Evolutionary conservation across 2,888 invertebrate species (phyloP).

Genomic region (Aplocera efformata): DNA sequence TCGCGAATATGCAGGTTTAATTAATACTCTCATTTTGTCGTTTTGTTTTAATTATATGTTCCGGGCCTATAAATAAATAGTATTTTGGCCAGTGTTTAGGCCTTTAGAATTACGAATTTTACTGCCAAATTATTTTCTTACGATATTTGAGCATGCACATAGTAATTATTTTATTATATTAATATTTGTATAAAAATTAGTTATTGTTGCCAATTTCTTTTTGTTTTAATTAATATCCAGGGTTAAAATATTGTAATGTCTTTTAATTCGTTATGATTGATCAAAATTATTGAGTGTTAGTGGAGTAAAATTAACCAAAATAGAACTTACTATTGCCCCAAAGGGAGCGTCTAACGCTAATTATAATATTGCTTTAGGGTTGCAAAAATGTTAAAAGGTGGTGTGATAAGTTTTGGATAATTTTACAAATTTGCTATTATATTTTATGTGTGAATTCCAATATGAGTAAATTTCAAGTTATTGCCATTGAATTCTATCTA

Average conservation of each 20-base stretch:
- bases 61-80: constrained; percentile 77
- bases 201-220: constrained; percentile 79
- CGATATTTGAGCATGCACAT: constrained; percentile 79
- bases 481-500: constrained; percentile 48
- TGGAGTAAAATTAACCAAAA: constrained; percentile 76
- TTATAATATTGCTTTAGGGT: constrained; percentile 77
- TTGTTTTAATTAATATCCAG: constrained; percentile 75
- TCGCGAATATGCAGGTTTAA: constrained; percentile 70
- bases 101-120: constrained; percentile 80
- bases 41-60: constrained; percentile 74
- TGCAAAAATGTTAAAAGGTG: constrained; percentile 77
- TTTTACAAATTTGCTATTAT: constrained; percentile 77
- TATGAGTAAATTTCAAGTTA: constrained; percentile 66
- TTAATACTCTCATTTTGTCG: constrained; percentile 77
- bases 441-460: constrained; percentile 77
- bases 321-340: constrained; percentile 76
- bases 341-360: constrained; percentile 79
- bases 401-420: constrained; percentile 81
- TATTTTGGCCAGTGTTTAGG: constrained; percentile 77
- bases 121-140: constrained; percentile 81
- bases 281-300: constrained; percentile 80
- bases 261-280: constrained; percentile 78
- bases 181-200: constrained; percentile 72
- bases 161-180: constrained; percentile 78
- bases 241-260: constrained; percentile 77